Base-by-base conservation (phyloP, 1,140 invertebrate species). In the Batillaria attramentaria region DNA sequence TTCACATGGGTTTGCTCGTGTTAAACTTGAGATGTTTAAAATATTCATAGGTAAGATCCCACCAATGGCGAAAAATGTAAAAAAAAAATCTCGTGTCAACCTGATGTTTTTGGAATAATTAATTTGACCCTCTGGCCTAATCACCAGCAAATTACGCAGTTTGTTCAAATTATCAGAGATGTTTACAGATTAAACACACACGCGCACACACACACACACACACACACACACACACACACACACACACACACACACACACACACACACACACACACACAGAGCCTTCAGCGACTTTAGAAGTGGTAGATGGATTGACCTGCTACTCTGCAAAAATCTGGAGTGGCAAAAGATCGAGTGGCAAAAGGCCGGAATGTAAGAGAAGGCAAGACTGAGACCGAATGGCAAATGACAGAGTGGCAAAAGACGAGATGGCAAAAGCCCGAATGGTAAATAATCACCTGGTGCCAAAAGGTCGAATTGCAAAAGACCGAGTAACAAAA, bases 161-260 rank as follows among this genome's bases (percentile, higher is more conserved):
- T n/a, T n/a, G n/a, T n/a, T n/a, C n/a, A n/a, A n/a, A n/a, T n/a
- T n/a, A n/a, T n/a, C n/a, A n/a, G n/a, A n/a, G n/a, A n/a, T n/a
- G n/a, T n/a, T n/a, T n/a, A n/a, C n/a, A n/a, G n/a, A n/a, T 54
- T 54, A 54, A 54, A 54, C 2, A 54, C 50, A 54, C 50, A 54
- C 50, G 1, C 50, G n/a, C 50, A 3, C 50, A n/a, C 43, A 13
- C 62, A 70, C 37, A 6, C n/a, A 24, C 75, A 20, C 50, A 35
- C n/a, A 35, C 75, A 16, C 50, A 54, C 50, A 54, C 50, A 54
- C 50, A 54, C 50, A 54, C 50, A 54, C 50, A 54, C 50, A 54
- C 50, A 54, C 3, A 54, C 50, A 54, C 3, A 54, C 1, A 54
- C 50, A 54, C 50, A 54, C 1, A 54, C 3, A 54, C 3, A 1